phyloP scores from a whole-genome alignment of 2,113 vertebrate genomes.

The Notechis scutatus region DNA sequence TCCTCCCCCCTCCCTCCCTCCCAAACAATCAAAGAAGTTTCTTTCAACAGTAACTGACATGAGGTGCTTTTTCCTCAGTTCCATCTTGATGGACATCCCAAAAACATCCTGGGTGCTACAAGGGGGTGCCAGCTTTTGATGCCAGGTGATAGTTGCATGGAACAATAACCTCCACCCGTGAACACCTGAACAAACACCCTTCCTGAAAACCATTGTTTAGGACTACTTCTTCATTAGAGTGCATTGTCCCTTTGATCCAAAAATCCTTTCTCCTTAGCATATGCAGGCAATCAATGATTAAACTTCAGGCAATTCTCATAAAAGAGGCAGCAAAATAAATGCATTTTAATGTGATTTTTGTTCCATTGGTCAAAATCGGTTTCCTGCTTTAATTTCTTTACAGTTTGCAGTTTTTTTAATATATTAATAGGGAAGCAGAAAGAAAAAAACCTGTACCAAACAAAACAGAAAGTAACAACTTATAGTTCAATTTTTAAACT shows the following conservation, averaged over 20 bases:
- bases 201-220: conserved; percentile 25
- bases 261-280: conserved; percentile 3
- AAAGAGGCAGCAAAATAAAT: background rate
- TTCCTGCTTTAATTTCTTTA: background rate
- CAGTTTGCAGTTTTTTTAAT: background rate
- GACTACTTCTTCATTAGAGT: conserved; percentile 31
- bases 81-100: conserved; percentile 29
- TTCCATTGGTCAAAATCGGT: background rate
- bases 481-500: background rate
- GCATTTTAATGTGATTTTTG: background rate
- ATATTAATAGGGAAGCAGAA: background rate
- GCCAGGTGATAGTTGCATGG: background rate
- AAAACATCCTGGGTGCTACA: conserved; percentile 1
- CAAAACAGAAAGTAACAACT: background rate
- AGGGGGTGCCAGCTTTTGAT: conserved; percentile 46
- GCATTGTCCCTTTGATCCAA: conserved; percentile 44
- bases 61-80: background rate
- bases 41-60: conserved; percentile 1
- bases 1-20: background rate
- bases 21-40: background rate
- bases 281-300: background rate
- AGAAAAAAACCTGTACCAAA: background rate
- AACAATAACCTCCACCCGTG: conserved; percentile 40
- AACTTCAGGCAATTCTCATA: background rate
- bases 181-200: conserved; percentile 48